phyloP scores from a whole-genome alignment of 1,140 invertebrate species.

The Nilaparvata lugens region DNA sequence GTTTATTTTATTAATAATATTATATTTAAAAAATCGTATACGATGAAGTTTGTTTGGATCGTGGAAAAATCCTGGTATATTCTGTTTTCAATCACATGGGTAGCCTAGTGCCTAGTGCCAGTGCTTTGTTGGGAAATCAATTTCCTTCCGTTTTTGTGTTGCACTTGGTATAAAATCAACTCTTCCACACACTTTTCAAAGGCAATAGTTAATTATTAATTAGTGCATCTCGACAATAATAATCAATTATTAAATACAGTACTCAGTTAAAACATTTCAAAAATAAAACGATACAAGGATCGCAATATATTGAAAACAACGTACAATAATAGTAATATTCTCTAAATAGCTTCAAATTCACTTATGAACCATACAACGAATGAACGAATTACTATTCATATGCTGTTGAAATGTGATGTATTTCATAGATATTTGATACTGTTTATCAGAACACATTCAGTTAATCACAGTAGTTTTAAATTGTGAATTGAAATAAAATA shows the following conservation, averaged over 20 bases:
- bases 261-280: background rate
- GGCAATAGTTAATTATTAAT: conserved; percentile 11
- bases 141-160: background rate
- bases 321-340: too few relatives aligned
- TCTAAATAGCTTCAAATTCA: too few relatives aligned
- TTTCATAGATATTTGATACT: too few relatives aligned
- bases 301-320: too few relatives aligned
- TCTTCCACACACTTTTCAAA: conserved; percentile 6
- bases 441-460: too few relatives aligned
- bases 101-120: background rate
- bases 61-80: conserved; percentile 15
- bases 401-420: too few relatives aligned
- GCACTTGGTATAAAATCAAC: conserved; percentile 14
- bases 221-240: conserved; percentile 7
- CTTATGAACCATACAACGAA: too few relatives aligned
- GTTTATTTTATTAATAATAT: conserved; percentile 1
- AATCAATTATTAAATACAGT: conserved; percentile 12
- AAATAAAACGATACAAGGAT: background rate
- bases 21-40: conserved; percentile 18
- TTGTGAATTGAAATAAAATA: too few relatives aligned
- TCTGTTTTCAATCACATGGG: conserved; percentile 2
- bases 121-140: background rate
- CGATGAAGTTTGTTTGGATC: conserved; percentile 10
- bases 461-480: too few relatives aligned
- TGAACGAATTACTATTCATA: too few relatives aligned